These are phyloP conservation scores for Nipponacmea schrenckii DNA, from an alignment of 2,888 invertebrate species.

Conservation along the genomic window DNA sequence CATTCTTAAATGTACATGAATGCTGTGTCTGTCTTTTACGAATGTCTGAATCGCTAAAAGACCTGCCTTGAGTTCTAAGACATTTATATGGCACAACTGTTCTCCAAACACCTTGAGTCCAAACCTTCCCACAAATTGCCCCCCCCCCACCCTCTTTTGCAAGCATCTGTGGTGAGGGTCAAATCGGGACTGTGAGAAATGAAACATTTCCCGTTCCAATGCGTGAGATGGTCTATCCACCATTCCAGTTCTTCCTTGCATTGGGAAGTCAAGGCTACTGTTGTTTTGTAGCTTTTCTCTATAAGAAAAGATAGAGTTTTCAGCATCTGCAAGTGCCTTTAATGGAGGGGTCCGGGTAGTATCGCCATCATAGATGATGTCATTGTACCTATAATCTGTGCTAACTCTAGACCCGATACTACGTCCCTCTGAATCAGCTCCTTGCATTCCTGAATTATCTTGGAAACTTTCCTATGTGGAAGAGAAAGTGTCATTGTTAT, in stretches of 20 bases:
- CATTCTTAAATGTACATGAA: slow-evolving; percentile 16
- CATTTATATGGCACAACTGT: slow-evolving; percentile 12
- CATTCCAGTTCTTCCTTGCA: slow-evolving; percentile 19
- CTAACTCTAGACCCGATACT: not conserved
- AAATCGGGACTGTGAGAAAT: slow-evolving; percentile 4
- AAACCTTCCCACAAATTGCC: slow-evolving; percentile 18
- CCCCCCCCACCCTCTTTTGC: slow-evolving; percentile 19
- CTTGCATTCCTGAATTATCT: not conserved
- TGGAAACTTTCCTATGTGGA: not conserved
- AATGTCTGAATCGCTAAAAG: slow-evolving; percentile 20
- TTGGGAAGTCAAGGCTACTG: not conserved
- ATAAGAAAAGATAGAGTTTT: slow-evolving; percentile 8
- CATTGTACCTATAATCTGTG: slow-evolving; percentile 14
- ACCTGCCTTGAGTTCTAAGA: slow-evolving; percentile 18
- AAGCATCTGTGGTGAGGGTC: slow-evolving; percentile 16
- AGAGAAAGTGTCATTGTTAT: not conserved
- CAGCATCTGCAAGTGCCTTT: slow-evolving; percentile 20
- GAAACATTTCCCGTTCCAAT: slow-evolving; percentile 11
- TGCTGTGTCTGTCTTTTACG: slow-evolving; percentile 1
- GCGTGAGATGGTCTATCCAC: slow-evolving; percentile 16
- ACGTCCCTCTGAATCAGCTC: not conserved
- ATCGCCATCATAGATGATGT: slow-evolving; percentile 15
- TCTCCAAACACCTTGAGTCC: slow-evolving; percentile 22
- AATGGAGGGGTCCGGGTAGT: slow-evolving; percentile 14
- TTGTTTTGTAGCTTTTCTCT: not conserved